Conservation (phyloP, 2,113 vertebrate species). For the Aphyosemion australe region DNA sequence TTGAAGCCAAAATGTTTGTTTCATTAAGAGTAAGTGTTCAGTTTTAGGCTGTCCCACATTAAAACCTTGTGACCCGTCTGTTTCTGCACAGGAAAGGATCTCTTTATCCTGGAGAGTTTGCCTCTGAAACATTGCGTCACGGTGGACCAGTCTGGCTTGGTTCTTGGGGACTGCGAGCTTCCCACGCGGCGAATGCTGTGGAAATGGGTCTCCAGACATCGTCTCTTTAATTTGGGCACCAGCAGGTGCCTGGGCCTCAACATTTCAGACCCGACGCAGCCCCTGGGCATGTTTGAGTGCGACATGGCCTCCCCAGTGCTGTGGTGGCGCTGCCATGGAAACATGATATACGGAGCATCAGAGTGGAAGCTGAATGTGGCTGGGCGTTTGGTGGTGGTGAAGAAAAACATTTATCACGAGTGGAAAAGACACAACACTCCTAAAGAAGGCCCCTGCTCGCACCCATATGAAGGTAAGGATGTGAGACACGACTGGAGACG, state of each 20-base stretch:
- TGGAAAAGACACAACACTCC: slow-evolving; percentile 85
- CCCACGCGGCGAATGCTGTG: slow-evolving; percentile 86
- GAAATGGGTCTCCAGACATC: slow-evolving; percentile 92
- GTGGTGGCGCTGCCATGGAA: slow-evolving; percentile 85
- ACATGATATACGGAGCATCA: slow-evolving; percentile 76
- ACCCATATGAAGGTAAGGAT: slow-evolving; percentile 85
- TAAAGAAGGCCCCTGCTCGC: slow-evolving; percentile 84
- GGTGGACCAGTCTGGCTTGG: slow-evolving; percentile 72
- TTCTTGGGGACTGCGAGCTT: slow-evolving; percentile 82
- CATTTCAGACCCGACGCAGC: slow-evolving; percentile 73
- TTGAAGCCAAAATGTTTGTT: too few relatives aligned
- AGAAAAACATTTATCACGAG: slow-evolving; percentile 64
- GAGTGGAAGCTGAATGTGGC: slow-evolving; percentile 80
- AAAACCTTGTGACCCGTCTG: too few relatives aligned
- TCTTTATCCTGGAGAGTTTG: slow-evolving; percentile 88
- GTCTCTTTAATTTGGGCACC: slow-evolving; percentile 87
- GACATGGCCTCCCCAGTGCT: slow-evolving; percentile 75
- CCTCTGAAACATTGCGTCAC: slow-evolving; percentile 81
- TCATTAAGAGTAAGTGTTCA: background rate
- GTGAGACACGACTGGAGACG: too few relatives aligned
- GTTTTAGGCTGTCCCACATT: too few relatives aligned
- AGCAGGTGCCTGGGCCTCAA: slow-evolving; percentile 88
- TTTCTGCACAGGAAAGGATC: slow-evolving; percentile 81
- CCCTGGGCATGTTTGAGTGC: slow-evolving; percentile 83
- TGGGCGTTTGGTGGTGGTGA: slow-evolving; percentile 79